phyloP scores from a whole-genome alignment of 1,140 invertebrate species.

The Hyposmocoma kahamanoa region DNA sequence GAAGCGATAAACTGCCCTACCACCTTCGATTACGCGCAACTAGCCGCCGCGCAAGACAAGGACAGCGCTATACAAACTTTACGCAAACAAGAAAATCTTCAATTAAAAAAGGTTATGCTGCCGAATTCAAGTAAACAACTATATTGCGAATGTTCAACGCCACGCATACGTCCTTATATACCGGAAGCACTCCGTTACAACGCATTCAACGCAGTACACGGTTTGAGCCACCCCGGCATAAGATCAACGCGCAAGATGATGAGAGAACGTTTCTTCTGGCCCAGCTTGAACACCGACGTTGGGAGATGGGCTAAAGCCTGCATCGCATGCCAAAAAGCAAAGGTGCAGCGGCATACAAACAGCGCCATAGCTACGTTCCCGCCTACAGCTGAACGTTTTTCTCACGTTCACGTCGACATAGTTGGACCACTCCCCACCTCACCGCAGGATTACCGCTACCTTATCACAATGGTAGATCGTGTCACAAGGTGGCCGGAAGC shows the following conservation, averaged over 20 bases:
- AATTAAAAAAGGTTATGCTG: not conserved
- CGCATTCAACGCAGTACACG: slow-evolving; percentile 12
- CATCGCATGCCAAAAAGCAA: slow-evolving; percentile 22
- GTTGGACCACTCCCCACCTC: not conserved
- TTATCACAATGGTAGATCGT: slow-evolving; percentile 43
- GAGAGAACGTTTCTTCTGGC: slow-evolving; percentile 29
- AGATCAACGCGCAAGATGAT: slow-evolving; percentile 17
- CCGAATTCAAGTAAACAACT: not conserved
- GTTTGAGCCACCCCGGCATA: slow-evolving; percentile 26
- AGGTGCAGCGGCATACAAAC: slow-evolving; percentile 20
- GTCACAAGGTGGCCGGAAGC: slow-evolving; percentile 54
- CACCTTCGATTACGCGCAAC: not conserved
- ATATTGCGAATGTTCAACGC: slow-evolving; percentile 3
- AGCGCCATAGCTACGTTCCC: not conserved
- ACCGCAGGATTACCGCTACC: slow-evolving; percentile 25
- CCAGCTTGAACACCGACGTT: slow-evolving; percentile 20
- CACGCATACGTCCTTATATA: slow-evolving; percentile 3
- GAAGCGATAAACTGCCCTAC: not conserved
- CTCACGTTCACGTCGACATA: not conserved
- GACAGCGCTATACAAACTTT: not conserved
- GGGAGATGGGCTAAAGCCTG: slow-evolving; percentile 20
- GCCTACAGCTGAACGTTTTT: slow-evolving; percentile 36
- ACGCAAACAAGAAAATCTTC: slow-evolving; percentile 24
- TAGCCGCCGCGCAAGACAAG: not conserved
- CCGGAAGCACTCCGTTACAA: not conserved